Percentiles rank a stretch among this genome's conserved stretches.
Evolutionary conservation across 2,797 vertebrate genomes (phyloP).

Genomic region (Platyrinchus mystaceus): DNA sequence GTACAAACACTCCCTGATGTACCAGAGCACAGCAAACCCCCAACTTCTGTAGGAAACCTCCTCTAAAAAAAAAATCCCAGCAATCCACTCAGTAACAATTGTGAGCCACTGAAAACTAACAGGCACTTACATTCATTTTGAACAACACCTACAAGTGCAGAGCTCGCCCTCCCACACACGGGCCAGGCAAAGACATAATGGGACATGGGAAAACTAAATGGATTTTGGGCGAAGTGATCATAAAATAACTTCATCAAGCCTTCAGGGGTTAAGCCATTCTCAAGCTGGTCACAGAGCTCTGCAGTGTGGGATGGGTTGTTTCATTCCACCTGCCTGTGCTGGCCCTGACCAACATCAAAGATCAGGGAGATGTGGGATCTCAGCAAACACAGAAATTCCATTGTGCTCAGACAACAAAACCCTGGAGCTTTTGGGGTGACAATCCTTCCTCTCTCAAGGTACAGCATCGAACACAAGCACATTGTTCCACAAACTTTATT

Average conservation of each 20-base stretch:
- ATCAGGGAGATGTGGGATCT: background rate
- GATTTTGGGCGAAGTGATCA: background rate
- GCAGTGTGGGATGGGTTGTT: background rate
- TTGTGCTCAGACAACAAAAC: background rate
- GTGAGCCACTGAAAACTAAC: background rate
- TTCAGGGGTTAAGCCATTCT: background rate
- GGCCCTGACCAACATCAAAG: background rate
- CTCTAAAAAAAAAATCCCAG: background rate
- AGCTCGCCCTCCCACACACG: background rate
- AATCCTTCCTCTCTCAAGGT: background rate
- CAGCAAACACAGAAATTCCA: background rate
- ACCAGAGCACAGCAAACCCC: background rate
- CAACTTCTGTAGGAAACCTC: background rate
- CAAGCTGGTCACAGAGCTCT: background rate
- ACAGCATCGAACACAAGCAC: background rate
- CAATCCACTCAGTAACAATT: background rate
- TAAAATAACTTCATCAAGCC: background rate
- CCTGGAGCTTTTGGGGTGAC: background rate
- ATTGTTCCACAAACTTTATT: background rate
- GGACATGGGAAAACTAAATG: background rate
- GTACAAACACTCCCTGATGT: accelerated
- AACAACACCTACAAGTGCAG: accelerated
- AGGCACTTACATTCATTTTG: background rate
- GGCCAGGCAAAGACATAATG: background rate
- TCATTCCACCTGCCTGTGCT: background rate